Base-by-base conservation (phyloP, 2,113 vertebrate genomes). In the Gymnogyps californianus region DNA sequence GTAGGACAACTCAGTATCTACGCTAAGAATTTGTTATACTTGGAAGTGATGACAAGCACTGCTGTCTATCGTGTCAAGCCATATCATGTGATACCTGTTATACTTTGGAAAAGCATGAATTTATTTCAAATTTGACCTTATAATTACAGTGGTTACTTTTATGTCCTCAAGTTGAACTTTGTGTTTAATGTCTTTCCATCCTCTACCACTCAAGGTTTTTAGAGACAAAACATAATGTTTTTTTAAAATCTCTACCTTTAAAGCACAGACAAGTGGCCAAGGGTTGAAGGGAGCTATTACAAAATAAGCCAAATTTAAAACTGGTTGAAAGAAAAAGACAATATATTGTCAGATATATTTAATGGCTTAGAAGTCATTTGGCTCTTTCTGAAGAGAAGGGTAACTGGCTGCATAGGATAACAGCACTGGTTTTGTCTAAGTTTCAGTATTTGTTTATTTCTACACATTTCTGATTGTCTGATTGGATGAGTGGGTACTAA, bases 1-100 rank as follows among this genome's bases (percentile, higher is more conserved):
- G 16, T 5, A 82, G 46, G 28, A 58, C 16, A 55, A 51, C 8
- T 47, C n/a, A 17, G 7, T 40, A 54, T 58, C 38, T 55, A 16
- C 0, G 0, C 9, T 42, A 57, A 92, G 15, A 44, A 85, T 44
- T 17, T 55, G 5, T 62, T 70, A n/a, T 19, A 62, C 11, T 46
- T 64, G 19, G 14, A 47, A 70, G 12, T 22, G 19, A 61, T 54
- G 52, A 42, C 26, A 87, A 91, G 25, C 3, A 21, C 16, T 28
- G 3, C 11, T 74, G 12, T 61, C 21, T 59, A 13, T 67, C 3
- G 0, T 31, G 16, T 83, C 46, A 84, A 84, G 12, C 2, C 21
- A 15, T 55, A 49, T 13, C 15, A 71, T 31, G 6, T 69, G 26
- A 51, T 49, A 86, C 3, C 3, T 40, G 5, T 21, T 79, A 46